Evolutionary conservation across 2,113 vertebrate species (phyloP).

Genomic region (Protobothrops flavoviridis): DNA sequence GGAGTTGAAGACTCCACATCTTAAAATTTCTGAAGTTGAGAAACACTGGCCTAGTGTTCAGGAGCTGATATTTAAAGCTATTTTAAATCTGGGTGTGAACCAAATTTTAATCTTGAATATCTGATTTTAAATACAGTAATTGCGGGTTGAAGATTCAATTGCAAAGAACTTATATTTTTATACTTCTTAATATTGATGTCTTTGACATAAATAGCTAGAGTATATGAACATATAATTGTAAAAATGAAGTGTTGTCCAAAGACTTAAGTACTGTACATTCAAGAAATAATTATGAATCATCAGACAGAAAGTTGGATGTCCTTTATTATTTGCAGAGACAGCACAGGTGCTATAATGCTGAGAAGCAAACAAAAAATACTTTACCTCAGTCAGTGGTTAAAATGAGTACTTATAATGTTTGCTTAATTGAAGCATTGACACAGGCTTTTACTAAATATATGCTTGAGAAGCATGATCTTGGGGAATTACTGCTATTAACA

Average conservation of each 20-base stretch:
- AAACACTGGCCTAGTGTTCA: neutral
- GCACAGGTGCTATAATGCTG: neutral
- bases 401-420: neutral
- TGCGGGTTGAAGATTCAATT: neutral
- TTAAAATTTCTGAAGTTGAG: neutral
- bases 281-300: neutral
- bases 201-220: neutral
- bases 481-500: neutral
- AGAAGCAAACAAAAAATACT: neutral
- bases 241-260: neutral
- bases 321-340: neutral
- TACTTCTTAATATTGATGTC: neutral
- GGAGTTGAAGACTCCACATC: neutral
- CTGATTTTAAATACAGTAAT: neutral
- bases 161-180: neutral
- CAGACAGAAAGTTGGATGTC: neutral
- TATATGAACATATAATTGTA: neutral
- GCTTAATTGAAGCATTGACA: neutral
- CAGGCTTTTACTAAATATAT: neutral
- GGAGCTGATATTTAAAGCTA: neutral
- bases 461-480: neutral
- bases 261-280: neutral
- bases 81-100: neutral
- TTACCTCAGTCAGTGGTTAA: neutral
- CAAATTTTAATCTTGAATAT: neutral